Conservation (phyloP, 2,888 invertebrate species). For the Panzeria rudis region DNA sequence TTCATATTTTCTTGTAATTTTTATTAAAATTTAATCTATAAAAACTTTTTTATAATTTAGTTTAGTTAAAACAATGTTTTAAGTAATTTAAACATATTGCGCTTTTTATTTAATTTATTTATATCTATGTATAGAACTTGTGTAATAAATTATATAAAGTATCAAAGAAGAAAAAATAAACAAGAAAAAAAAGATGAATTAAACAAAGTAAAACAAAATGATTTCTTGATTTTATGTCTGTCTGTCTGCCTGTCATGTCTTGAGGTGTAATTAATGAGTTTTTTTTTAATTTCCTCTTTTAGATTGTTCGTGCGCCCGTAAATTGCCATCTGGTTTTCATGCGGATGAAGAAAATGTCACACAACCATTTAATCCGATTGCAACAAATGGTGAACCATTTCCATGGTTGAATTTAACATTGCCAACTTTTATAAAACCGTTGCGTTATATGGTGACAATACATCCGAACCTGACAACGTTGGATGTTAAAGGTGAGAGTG, state of each 20-base stretch:
- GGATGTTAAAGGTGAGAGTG: slow-evolving; percentile 90
- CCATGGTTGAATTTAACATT: slow-evolving; percentile 91
- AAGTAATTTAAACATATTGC: slow-evolving; percentile 1
- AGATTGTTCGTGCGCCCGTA: slow-evolving; percentile 89
- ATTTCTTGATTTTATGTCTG: slow-evolving; percentile 32
- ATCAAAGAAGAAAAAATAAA: slow-evolving; percentile 16
- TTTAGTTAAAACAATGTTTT: slow-evolving; percentile 2
- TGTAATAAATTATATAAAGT: slow-evolving; percentile 30
- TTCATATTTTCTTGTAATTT: slow-evolving; percentile 14
- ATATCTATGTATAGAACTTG: not conserved
- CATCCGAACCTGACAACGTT: slow-evolving; percentile 96
- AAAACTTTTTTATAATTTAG: not conserved
- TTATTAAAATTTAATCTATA: not conserved
- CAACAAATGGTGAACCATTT: slow-evolving; percentile 90
- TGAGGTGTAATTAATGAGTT: slow-evolving; percentile 45
- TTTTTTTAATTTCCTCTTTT: slow-evolving; percentile 75
- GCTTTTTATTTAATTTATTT: slow-evolving; percentile 19
- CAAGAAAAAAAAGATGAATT: not conserved
- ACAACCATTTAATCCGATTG: slow-evolving; percentile 87
- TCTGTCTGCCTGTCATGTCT: slow-evolving; percentile 34
- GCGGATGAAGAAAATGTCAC: slow-evolving; percentile 87
- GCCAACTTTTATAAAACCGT: slow-evolving; percentile 91
- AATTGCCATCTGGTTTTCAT: slow-evolving; percentile 86
- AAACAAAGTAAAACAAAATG: slow-evolving; percentile 26
- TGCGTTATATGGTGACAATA: slow-evolving; percentile 94